A percentile compares a stretch with the other conserved stretches of the same genome.
phyloP scores from a whole-genome alignment of 1,140 invertebrate genomes.

The Drosophila paulistorum region DNA sequence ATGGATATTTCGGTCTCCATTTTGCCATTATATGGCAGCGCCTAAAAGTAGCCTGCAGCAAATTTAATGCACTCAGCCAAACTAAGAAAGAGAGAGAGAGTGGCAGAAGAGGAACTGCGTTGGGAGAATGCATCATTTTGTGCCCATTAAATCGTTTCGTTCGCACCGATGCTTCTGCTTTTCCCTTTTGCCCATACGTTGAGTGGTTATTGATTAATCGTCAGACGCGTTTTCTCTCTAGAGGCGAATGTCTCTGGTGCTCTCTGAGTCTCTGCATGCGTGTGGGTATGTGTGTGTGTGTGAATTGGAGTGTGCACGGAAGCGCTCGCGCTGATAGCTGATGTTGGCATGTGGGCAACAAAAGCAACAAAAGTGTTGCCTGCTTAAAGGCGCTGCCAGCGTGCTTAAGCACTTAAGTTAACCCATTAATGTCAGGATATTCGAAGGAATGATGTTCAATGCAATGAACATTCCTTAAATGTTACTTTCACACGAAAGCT shows the following conservation, averaged over 20 bases:
- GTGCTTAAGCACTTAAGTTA: conserved; percentile 58
- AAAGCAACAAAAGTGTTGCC: conserved; percentile 29
- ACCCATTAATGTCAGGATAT: conserved; percentile 58
- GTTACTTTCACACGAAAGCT: conserved; percentile 25
- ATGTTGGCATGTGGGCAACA: conserved; percentile 50
- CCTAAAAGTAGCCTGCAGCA: conserved; percentile 57
- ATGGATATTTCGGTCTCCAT: conserved; percentile 49
- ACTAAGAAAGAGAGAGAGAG: conserved; percentile 11
- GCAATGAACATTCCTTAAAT: conserved; percentile 46
- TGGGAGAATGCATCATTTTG: conserved; percentile 53
- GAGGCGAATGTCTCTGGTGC: background rate
- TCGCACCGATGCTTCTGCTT: conserved; percentile 21
- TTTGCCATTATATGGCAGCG: conserved; percentile 48
- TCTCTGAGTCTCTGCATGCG: background rate
- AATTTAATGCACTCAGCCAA: conserved; percentile 62
- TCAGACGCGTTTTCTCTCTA: conserved; percentile 24
- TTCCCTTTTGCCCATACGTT: conserved; percentile 9
- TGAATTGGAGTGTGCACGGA: conserved; percentile 67
- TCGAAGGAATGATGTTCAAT: conserved; percentile 28
- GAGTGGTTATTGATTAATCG: conserved; percentile 76
- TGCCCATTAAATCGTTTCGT: conserved; percentile 63
- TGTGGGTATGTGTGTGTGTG: conserved; percentile 29
- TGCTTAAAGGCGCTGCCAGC: conserved; percentile 52
- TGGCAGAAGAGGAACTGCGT: background rate
- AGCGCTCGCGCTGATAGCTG: conserved; percentile 67